Conservation (phyloP, 2,888 invertebrate genomes). For the Troglohyphantes excavatus region DNA sequence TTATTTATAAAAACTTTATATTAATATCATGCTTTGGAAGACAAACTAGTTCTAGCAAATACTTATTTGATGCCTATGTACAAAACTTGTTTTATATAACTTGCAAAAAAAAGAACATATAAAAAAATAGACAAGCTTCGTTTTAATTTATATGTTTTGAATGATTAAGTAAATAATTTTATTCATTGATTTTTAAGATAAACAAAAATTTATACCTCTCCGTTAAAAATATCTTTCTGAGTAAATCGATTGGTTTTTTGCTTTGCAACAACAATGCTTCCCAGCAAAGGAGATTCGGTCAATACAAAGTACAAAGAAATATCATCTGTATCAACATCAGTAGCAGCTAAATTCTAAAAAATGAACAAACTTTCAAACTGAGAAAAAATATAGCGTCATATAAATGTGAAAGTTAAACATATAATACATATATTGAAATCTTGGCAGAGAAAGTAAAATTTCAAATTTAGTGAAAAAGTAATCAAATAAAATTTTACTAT, state of each 20-base stretch:
- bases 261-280: conserved; percentile 81
- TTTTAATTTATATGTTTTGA: no score
- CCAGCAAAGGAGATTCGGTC: conserved; percentile 82
- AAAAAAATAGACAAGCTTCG: no score
- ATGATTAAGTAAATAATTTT: no score
- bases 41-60: no score
- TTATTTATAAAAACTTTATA: no score
- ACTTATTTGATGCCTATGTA: no score
- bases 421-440: not conserved
- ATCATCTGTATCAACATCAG: conserved; percentile 82
- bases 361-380: not conserved
- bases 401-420: not conserved
- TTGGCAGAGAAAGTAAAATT: not conserved
- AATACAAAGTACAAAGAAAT: conserved; percentile 81
- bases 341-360: conserved; percentile 81
- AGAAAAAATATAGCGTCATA: no score
- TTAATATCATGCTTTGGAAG: no score
- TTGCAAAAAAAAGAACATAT: no score
- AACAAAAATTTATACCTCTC: conserved; percentile 80
- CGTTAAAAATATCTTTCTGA: conserved; percentile 81
- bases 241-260: conserved; percentile 81
- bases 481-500: not conserved
- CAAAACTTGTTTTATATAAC: no score
- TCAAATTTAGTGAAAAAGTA: not conserved
- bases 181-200: not conserved